A percentile compares a stretch with the other conserved stretches of the same genome.
phyloP scores from a whole-genome alignment of 1,140 invertebrate species.

The Anoplolepis gracilipes region DNA sequence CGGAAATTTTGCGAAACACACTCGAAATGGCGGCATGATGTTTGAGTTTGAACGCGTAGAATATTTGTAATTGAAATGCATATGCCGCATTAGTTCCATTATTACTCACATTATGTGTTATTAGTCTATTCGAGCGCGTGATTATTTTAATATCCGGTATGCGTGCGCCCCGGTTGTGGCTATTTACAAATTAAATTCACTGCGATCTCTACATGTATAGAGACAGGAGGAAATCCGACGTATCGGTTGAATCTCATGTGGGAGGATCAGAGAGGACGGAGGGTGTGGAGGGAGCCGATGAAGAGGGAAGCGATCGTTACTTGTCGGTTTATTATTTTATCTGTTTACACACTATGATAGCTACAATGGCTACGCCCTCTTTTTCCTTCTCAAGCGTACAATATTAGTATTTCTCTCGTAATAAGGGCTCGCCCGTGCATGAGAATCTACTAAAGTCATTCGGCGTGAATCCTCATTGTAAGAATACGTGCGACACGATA shows the following conservation, averaged over 20 bases:
- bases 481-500: neutral
- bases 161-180: neutral
- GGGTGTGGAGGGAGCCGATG: neutral
- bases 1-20: constrained; percentile 2
- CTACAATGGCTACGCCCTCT: neutral
- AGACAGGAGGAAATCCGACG: neutral
- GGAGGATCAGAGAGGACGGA: neutral
- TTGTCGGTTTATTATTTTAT: constrained; percentile 53
- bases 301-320: neutral
- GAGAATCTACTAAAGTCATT: constrained; percentile 20
- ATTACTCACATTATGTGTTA: constrained; percentile 52
- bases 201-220: neutral
- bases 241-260: constrained; percentile 10
- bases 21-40: neutral
- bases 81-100: constrained; percentile 58
- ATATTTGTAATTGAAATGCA: constrained; percentile 60
- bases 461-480: neutral
- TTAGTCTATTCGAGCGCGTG: constrained; percentile 50
- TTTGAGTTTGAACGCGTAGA: neutral
- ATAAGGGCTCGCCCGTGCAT: constrained; percentile 25
- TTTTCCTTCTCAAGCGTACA: constrained; percentile 32
- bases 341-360: constrained; percentile 15
- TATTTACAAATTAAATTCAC: constrained; percentile 40
- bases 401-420: constrained; percentile 42
- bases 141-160: constrained; percentile 56